phyloP scores from a whole-genome alignment of 1,140 invertebrate genomes.

The Eufriesea mexicana region DNA sequence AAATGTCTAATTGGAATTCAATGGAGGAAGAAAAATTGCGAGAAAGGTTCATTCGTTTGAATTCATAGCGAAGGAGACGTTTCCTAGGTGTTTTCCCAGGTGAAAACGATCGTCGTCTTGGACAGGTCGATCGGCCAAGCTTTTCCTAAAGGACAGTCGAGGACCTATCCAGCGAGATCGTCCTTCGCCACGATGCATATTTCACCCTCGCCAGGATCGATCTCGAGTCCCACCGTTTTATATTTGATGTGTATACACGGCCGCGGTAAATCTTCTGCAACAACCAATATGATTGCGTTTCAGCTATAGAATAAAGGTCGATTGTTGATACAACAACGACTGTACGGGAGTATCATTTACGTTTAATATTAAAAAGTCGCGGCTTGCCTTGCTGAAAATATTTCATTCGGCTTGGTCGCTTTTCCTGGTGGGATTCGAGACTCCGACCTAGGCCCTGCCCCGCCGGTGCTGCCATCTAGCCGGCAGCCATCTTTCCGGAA shows the following conservation, averaged over 20 bases:
- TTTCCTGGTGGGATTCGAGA: constrained; percentile 55
- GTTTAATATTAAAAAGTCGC: constrained; percentile 69
- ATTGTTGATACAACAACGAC: constrained; percentile 74
- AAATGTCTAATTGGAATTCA: too few species aligned
- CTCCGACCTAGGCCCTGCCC: background rate
- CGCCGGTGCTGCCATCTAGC: background rate
- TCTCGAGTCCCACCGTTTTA: constrained; percentile 51
- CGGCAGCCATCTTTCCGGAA: constrained; percentile 21
- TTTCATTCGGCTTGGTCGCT: constrained; percentile 69
- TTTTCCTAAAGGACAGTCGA: constrained; percentile 32
- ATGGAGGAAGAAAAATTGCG: too few species aligned
- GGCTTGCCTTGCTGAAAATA: constrained; percentile 68
- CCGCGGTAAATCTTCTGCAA: constrained; percentile 64
- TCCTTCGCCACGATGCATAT: background rate
- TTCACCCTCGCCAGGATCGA: background rate
- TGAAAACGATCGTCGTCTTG: constrained; percentile 7
- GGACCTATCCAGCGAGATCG: constrained; percentile 5
- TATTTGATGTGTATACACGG: constrained; percentile 53
- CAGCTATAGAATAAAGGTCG: constrained; percentile 60
- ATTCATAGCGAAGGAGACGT: background rate
- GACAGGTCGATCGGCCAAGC: background rate
- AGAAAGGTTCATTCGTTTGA: too few species aligned
- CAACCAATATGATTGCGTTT: constrained; percentile 74
- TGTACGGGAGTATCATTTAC: constrained; percentile 53
- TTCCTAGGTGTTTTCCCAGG: background rate